These are phyloP conservation scores for Pachydiplax longipennis DNA, from an alignment of 2,888 invertebrate species.

Conservation along the genomic window DNA sequence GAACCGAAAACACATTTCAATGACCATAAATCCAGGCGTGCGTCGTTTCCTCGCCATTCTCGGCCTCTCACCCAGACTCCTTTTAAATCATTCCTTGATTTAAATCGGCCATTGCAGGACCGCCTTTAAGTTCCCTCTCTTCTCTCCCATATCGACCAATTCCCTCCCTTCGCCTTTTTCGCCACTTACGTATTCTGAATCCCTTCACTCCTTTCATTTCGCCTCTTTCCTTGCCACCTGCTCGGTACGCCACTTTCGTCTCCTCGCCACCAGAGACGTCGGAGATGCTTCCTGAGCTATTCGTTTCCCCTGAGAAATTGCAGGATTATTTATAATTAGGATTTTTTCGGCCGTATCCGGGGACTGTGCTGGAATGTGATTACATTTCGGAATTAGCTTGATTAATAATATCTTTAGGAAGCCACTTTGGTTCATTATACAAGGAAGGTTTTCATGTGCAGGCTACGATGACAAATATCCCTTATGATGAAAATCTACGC, in stretches of 20 bases:
- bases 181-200: background rate
- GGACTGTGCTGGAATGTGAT: too few relatives aligned
- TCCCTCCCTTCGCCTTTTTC: background rate
- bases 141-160: background rate
- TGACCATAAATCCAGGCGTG: background rate
- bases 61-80: background rate
- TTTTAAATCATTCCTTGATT: background rate
- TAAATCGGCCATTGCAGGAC: background rate
- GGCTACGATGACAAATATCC: too few relatives aligned
- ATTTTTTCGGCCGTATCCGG: too few relatives aligned
- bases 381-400: too few relatives aligned
- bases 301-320: background rate
- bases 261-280: background rate
- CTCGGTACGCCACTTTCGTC: background rate
- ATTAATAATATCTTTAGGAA: too few relatives aligned
- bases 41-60: background rate
- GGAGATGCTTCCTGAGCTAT: background rate
- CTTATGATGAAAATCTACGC: too few relatives aligned
- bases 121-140: background rate
- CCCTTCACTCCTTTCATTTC: background rate
- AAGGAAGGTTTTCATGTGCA: too few relatives aligned
- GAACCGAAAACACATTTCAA: background rate
- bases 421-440: too few relatives aligned
- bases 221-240: background rate
- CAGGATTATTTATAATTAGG: background rate